Evolutionary conservation across 2,888 invertebrate genomes (phyloP), one percentile per base, ranked within the genome.

Genomic region (Leuctra nigra): DNA sequence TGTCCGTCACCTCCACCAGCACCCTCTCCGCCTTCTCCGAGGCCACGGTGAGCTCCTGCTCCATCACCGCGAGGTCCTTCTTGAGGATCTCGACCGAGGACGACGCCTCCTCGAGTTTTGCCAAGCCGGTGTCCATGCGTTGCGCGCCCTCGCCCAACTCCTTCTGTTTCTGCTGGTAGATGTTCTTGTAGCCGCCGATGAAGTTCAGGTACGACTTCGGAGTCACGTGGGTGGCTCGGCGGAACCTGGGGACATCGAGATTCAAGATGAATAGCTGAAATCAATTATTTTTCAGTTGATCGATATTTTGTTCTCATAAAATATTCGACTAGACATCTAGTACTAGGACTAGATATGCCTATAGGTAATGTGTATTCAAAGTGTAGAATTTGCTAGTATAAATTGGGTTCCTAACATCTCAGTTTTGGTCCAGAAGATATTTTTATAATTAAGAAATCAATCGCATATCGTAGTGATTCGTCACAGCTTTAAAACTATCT

Each of bases 151-250:
- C 87, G 2, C 90, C 91, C 24, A 97, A 77, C 69, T 96, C 94
- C 65, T 84, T 85, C 68, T 88, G 87, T 72, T 94, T 96, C 71
- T 83, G 82, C 62, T 85, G 83, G 70, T 97, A 97, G 65, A 97
- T 94, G 58, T 86, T 87, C 74, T 97, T 97, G 72, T 97, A 97
- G 25, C 95, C 95, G 14, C 87, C 87, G 62, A 97, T 90, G 70
- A 97, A 97, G 68, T 92, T 95, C 18, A 97, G 75, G 71, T 96
- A 97, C 0, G 96, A 96, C 73, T 97, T 97, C 7, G 97, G 97
- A 1, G 97, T 97, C 1, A 97, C 97, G 68, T 96, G 95, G 18
- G 95, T 93, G 23, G 95, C 91, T 63, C 97, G 80, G 14, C 96
- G 83, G 72, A 88, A 96, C 65, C 94, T 77, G 63, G 36, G 60